phyloP scores from a whole-genome alignment of 2,113 vertebrate species.

The Dipodomys merriami region DNA sequence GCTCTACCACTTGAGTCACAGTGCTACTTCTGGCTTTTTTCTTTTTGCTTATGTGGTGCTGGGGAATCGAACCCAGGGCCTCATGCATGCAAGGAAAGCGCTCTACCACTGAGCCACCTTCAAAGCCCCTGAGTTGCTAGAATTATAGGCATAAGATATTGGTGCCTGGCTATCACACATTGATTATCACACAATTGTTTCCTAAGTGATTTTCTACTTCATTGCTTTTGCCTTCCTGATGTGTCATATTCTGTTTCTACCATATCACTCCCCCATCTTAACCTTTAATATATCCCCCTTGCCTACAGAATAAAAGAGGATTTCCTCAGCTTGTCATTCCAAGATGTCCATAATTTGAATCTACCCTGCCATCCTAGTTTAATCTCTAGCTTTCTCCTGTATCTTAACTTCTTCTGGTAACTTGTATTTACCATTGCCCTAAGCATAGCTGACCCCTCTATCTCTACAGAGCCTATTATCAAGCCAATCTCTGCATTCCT shows the following conservation, averaged over 20 bases:
- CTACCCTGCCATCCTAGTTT: conserved; percentile 7
- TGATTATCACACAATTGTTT: conserved; percentile 14
- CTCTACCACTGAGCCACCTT: no score
- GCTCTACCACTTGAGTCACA: no score
- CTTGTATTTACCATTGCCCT: not conserved
- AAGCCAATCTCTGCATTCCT: not conserved
- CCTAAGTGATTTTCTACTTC: not conserved
- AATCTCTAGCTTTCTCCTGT: not conserved
- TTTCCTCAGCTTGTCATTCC: conserved; percentile 57
- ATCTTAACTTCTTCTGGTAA: not conserved
- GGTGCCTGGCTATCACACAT: not conserved
- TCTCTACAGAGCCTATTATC: not conserved
- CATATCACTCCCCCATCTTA: not conserved
- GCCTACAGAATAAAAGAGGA: conserved; percentile 35
- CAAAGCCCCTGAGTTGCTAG: no score
- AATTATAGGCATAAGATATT: not conserved
- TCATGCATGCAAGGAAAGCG: no score
- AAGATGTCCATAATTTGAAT: conserved; percentile 43
- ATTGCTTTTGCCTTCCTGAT: conserved; percentile 3
- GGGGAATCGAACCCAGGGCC: no score
- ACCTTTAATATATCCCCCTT: conserved; percentile 48
- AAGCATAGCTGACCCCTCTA: not conserved
- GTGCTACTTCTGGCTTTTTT: no score
- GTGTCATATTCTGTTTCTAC: not conserved
- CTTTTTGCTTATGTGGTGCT: no score